Percentiles rank a stretch among this genome's conserved stretches.
These are phyloP conservation scores for Temnothorax unifasciatus DNA, from an alignment of 2,888 invertebrate species.

Conservation along the genomic window DNA sequence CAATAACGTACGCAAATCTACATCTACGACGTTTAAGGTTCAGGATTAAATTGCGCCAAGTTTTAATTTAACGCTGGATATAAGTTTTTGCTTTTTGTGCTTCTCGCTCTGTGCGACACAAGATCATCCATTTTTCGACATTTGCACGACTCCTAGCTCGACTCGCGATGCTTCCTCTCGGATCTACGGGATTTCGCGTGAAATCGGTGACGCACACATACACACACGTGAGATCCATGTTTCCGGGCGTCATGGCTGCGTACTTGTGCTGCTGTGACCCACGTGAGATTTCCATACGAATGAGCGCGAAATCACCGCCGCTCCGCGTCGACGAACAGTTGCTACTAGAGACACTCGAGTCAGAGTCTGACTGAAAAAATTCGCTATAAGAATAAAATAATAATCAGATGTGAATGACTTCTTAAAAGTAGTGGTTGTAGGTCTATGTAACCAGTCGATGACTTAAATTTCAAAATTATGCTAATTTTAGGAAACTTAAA, in stretches of 20 bases:
- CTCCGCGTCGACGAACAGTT: slow-evolving; percentile 21
- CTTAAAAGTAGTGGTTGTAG: not conserved
- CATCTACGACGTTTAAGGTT: slow-evolving; percentile 13
- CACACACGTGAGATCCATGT: slow-evolving; percentile 47
- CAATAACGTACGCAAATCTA: slow-evolving; percentile 4
- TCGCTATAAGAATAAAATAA: slow-evolving; percentile 9
- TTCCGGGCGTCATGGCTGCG: slow-evolving; percentile 51
- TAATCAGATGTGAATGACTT: not conserved
- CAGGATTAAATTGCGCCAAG: not conserved
- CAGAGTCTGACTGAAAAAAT: slow-evolving; percentile 37
- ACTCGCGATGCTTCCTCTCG: slow-evolving; percentile 33
- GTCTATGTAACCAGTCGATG: not conserved
- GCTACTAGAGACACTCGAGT: slow-evolving; percentile 40
- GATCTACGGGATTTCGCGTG: slow-evolving; percentile 40
- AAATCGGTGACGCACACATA: slow-evolving; percentile 21
- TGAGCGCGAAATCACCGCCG: slow-evolving; percentile 22
- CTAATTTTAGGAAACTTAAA: not conserved
- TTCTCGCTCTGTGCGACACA: slow-evolving; percentile 2
- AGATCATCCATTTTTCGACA: slow-evolving; percentile 3
- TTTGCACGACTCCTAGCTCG: not conserved
- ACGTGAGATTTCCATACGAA: slow-evolving; percentile 42
- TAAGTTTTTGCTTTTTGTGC: not conserved
- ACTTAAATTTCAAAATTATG: not conserved
- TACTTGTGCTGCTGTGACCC: slow-evolving; percentile 41
- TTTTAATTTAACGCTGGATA: not conserved